These are phyloP conservation scores for Hippocampus mohnikei DNA, from an alignment of 2,113 vertebrate species.

Conservation along the genomic window DNA sequence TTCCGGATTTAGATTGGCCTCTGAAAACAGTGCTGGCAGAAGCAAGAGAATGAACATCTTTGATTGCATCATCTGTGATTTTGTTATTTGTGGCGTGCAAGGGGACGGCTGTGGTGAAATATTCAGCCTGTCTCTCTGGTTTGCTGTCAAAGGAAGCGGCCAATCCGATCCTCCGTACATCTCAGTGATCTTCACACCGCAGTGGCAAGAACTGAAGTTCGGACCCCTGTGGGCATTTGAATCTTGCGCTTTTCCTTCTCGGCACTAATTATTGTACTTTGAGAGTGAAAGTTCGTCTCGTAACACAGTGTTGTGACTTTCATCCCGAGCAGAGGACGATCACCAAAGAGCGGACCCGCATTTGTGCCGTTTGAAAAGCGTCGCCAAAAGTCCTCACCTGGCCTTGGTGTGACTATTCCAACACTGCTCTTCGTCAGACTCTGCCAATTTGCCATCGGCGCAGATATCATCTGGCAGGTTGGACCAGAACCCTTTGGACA, in stretches of 20 bases:
- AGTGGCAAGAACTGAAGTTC: slow-evolving; percentile 42
- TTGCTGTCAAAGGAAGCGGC: slow-evolving; percentile 35
- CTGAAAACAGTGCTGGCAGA: slow-evolving; percentile 42
- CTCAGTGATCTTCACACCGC: slow-evolving; percentile 27
- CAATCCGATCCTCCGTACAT: slow-evolving; percentile 23
- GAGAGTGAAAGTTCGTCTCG: slow-evolving; percentile 48
- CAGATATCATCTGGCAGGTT: slow-evolving; percentile 87
- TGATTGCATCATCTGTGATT: slow-evolving; percentile 66
- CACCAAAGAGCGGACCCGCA: slow-evolving; percentile 28
- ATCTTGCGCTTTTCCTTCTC: slow-evolving; percentile 48
- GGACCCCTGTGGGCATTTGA: slow-evolving; percentile 41
- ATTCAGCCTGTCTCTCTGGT: slow-evolving; percentile 37
- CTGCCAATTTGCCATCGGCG: slow-evolving; percentile 79
- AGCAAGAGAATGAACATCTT: slow-evolving; percentile 43
- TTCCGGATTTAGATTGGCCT: slow-evolving; percentile 45
- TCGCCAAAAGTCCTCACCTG: slow-evolving; percentile 76
- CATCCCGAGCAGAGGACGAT: slow-evolving; percentile 58
- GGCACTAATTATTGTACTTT: slow-evolving; percentile 44
- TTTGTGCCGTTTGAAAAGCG: slow-evolving; percentile 22
- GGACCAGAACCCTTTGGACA: slow-evolving; percentile 94
- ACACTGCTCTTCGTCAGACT: slow-evolving; percentile 85
- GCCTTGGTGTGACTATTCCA: slow-evolving; percentile 96
- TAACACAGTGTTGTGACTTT: slow-evolving; percentile 54
- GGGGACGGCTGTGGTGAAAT: slow-evolving; percentile 24
- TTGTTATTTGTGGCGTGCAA: slow-evolving; percentile 44